A percentile compares a stretch with the other conserved stretches of the same genome.
These are phyloP conservation scores for Elymnias hypermnestra DNA, from an alignment of 1,140 invertebrate species.

Conservation along the genomic window DNA sequence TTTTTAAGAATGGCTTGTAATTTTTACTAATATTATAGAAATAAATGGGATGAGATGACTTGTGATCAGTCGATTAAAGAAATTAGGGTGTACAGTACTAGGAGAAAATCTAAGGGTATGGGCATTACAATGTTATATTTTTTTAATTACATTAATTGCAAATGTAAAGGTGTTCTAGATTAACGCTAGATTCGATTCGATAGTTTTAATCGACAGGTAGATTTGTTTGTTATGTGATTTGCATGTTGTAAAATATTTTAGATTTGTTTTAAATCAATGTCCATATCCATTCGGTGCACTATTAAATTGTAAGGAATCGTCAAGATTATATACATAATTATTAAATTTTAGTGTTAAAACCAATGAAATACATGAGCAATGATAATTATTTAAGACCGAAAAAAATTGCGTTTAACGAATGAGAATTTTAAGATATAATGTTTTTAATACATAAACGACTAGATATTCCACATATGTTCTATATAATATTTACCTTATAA, in stretches of 20 bases:
- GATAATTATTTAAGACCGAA: constrained; percentile 52
- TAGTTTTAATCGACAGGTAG: constrained; percentile 7
- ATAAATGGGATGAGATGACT: background rate
- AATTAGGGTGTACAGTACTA: constrained; percentile 12
- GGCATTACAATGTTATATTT: constrained; percentile 22
- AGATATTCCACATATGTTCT: background rate
- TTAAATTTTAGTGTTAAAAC: constrained; percentile 37
- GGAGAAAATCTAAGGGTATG: constrained; percentile 25
- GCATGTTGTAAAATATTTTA: constrained; percentile 14
- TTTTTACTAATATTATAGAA: background rate
- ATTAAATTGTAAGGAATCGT: constrained; percentile 40
- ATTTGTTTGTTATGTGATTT: constrained; percentile 12
- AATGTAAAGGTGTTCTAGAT: constrained; percentile 9
- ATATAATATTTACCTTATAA: background rate
- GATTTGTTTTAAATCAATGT: constrained; percentile 24
- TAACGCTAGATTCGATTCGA: constrained; percentile 14
- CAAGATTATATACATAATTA: constrained; percentile 34
- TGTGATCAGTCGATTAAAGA: constrained; percentile 9
- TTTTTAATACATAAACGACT: constrained; percentile 45
- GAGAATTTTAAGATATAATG: constrained; percentile 46
- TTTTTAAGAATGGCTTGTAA: constrained; percentile 3
- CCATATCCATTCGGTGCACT: constrained; percentile 42
- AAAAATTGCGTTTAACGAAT: constrained; percentile 49
- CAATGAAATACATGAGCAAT: constrained; percentile 39
- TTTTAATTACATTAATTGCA: constrained; percentile 11